phyloP scores from a whole-genome alignment of 64 coral and sea anemone species.

The Exaiptasia diaphana region DNA sequence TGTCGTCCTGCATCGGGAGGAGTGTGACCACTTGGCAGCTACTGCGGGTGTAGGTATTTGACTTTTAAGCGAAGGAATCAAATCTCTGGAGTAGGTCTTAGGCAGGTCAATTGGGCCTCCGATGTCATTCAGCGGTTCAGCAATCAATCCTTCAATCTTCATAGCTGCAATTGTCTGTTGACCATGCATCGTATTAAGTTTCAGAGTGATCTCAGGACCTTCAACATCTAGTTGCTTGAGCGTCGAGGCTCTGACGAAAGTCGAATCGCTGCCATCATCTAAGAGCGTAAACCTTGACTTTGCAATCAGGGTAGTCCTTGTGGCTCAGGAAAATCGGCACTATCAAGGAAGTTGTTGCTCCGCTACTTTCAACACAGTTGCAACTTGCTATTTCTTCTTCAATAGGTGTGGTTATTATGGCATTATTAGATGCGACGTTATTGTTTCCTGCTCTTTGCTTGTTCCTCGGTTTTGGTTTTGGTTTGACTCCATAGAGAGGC shows the following conservation, averaged over 20 bases:
- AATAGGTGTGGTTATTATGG: too few species aligned
- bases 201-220: background rate
- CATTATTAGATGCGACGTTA: too few species aligned
- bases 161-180: background rate
- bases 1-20: background rate
- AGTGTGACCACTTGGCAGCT: background rate
- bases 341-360: background rate
- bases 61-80: background rate
- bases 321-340: background rate
- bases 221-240: background rate
- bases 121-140: background rate
- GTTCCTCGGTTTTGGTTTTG: background rate
- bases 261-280: slow-evolving; percentile 8
- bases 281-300: slow-evolving; percentile 1
- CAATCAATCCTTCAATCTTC: slow-evolving; percentile 7
- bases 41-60: slow-evolving; percentile 9
- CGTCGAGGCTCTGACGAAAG: background rate
- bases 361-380: background rate
- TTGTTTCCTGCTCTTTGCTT: too few species aligned
- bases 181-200: slow-evolving; percentile 34
- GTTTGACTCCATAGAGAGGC: background rate
- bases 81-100: background rate
- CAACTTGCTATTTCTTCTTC: background rate
- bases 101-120: background rate
- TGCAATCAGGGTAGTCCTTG: background rate